Percentiles rank a stretch among this genome's conserved stretches.
These are phyloP conservation scores for Pristionchus exspectatus DNA, from an alignment of 2,888 invertebrate genomes.

Conservation along the genomic window DNA sequence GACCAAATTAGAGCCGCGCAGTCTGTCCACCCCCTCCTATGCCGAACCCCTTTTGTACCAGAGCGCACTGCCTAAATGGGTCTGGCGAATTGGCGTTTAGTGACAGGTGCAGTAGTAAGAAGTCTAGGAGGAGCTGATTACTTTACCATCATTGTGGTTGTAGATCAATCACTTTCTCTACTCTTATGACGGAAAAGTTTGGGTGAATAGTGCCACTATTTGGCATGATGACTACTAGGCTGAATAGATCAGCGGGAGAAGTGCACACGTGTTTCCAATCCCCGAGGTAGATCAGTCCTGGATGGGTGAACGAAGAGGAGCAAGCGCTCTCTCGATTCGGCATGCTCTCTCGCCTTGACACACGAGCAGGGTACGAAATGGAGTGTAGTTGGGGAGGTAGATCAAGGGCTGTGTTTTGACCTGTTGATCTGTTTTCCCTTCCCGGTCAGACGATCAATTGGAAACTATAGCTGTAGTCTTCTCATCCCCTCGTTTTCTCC, in stretches of 20 bases:
- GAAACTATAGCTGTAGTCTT: not conserved
- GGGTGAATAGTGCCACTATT: not conserved
- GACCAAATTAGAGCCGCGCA: not conserved
- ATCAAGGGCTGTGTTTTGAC: not conserved
- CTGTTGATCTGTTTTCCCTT: not conserved
- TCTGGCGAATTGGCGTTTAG: not conserved
- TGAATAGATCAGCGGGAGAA: not conserved
- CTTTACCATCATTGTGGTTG: too few species aligned
- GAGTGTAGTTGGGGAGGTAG: not conserved
- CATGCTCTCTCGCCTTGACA: not conserved
- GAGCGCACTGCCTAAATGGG: not conserved
- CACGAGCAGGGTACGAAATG: not conserved
- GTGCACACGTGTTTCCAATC: not conserved
- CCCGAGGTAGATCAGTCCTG: not conserved
- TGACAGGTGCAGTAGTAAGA: not conserved
- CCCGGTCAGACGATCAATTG: not conserved
- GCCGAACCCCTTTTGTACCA: not conserved
- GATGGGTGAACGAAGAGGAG: not conserved
- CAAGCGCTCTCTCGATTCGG: not conserved
- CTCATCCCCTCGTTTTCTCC: not conserved
- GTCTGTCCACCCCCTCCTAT: not conserved
- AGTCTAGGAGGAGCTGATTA: not conserved
- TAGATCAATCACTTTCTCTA: too few species aligned
- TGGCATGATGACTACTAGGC: not conserved
- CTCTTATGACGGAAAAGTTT: too few species aligned